Conservation (phyloP, 2,113 vertebrate species). For the Cyanoderma ruficeps region DNA sequence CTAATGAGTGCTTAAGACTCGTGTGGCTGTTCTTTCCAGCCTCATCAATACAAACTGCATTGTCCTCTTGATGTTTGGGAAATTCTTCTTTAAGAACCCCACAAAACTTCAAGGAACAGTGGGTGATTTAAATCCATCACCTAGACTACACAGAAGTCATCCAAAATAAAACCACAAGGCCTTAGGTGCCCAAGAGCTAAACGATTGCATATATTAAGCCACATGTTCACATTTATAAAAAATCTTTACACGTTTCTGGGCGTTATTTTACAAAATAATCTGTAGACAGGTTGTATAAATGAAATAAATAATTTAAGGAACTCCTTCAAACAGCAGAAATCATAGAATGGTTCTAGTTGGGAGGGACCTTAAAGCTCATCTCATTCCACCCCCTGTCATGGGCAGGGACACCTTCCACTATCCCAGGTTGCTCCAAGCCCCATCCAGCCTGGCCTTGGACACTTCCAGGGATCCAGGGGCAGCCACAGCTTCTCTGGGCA, state of each 20-base stretch:
- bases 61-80: background rate
- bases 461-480: background rate
- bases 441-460: rapidly evolving
- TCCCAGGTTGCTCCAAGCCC: background rate
- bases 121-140: background rate
- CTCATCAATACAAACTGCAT: background rate
- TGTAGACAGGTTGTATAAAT: background rate
- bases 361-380: background rate
- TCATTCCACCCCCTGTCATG: too few species aligned
- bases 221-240: background rate
- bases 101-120: background rate
- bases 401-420: background rate
- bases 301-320: background rate
- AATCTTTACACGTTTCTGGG: background rate
- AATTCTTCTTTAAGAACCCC: background rate
- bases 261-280: background rate
- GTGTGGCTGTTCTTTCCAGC: background rate
- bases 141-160: background rate
- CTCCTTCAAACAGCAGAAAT: background rate
- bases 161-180: background rate
- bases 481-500: background rate
- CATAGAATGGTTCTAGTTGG: background rate
- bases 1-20: background rate
- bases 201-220: background rate
- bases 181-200: background rate